Evolutionary conservation across 2,113 vertebrate species (phyloP).

Genomic region (Oreotragus oreotragus): DNA sequence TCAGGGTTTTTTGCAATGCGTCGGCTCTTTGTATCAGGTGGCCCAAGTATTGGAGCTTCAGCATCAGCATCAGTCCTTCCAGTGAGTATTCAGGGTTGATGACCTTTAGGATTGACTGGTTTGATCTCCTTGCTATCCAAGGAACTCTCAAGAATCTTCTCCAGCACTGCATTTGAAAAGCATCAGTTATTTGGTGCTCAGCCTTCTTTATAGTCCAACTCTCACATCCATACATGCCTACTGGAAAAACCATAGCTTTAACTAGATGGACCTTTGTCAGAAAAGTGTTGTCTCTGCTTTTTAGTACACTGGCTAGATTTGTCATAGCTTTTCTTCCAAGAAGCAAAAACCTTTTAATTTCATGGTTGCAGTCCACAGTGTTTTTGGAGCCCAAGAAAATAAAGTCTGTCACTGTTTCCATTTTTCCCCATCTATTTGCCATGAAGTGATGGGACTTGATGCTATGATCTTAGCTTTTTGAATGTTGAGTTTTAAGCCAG

Average conservation of each 20-base stretch:
- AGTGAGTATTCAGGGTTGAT: neutral
- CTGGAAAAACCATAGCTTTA: neutral
- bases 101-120: neutral
- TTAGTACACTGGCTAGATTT: neutral
- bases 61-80: neutral
- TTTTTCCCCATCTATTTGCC: neutral
- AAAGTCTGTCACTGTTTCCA: neutral
- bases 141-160: neutral
- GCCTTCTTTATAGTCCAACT: neutral
- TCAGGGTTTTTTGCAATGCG: neutral
- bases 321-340: neutral
- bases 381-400: neutral
- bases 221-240: neutral
- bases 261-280: neutral
- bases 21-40: neutral
- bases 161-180: neutral
- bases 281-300: neutral
- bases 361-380: neutral
- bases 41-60: neutral
- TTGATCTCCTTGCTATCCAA: neutral
- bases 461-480: neutral
- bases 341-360: neutral
- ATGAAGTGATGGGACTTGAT: neutral
- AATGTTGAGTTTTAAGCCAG: neutral
- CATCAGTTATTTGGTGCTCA: neutral